phyloP scores from a whole-genome alignment of 2,113 vertebrate genomes.

The human region DNA sequence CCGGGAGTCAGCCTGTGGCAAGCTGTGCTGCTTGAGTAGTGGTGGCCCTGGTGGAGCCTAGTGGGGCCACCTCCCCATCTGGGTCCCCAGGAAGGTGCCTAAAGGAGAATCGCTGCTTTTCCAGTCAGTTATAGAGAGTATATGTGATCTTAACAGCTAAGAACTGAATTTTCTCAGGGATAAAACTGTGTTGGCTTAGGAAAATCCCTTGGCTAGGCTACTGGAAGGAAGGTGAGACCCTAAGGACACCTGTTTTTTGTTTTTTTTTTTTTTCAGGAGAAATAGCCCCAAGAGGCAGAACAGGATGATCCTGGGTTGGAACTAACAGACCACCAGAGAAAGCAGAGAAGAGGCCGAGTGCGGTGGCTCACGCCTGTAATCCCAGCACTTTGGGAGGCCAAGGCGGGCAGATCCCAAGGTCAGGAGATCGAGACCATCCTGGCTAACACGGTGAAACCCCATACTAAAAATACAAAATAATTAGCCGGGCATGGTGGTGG shows the following conservation, averaged over 20 bases:
- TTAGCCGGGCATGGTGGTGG: too few relatives aligned
- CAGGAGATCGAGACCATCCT: too few relatives aligned
- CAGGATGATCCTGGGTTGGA: too few relatives aligned
- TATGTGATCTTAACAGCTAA: background rate
- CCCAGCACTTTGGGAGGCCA: too few relatives aligned
- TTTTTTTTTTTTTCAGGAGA: background rate
- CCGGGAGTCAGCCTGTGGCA: background rate
- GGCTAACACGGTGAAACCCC: too few relatives aligned
- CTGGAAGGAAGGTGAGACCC: background rate
- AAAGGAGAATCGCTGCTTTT: background rate
- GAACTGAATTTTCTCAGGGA: background rate
- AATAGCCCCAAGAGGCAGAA: background rate
- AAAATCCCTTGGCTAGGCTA: background rate
- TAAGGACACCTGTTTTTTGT: background rate
- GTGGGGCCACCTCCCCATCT: accelerated
- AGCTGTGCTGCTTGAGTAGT: background rate
- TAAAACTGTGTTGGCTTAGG: background rate
- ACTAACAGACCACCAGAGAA: background rate
- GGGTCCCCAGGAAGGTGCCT: background rate
- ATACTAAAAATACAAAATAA: too few relatives aligned
- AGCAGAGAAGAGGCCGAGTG: background rate
- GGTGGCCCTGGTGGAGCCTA: background rate
- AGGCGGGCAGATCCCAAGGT: too few relatives aligned
- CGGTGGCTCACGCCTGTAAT: too few relatives aligned
- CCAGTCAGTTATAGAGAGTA: accelerated